Percentiles rank a stretch among this genome's conserved stretches.
phyloP scores from a whole-genome alignment of 2,888 invertebrate genomes.

The Cyclophora albipunctata region DNA sequence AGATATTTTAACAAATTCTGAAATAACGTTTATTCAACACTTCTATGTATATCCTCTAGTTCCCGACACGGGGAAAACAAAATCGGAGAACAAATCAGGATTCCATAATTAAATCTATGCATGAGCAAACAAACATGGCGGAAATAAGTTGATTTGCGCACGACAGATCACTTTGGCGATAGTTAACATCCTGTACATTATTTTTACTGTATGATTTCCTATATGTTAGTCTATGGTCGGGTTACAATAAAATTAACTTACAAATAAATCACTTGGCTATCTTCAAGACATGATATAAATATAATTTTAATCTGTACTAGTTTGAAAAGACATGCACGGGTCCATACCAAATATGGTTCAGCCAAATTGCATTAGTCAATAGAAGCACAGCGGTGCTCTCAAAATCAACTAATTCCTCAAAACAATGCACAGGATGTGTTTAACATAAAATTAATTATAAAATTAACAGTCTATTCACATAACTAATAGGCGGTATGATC shows the following conservation, averaged over 20 bases:
- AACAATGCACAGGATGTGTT: slow-evolving; percentile 12
- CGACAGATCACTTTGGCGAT: slow-evolving; percentile 47
- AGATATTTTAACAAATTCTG: slow-evolving; percentile 1
- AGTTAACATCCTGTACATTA: slow-evolving; percentile 19
- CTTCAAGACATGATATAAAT: too few species aligned
- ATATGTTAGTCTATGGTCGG: not conserved
- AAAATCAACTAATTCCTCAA: not conserved
- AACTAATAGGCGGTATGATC: slow-evolving; percentile 46
- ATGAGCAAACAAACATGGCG: slow-evolving; percentile 41
- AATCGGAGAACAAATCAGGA: slow-evolving; percentile 16
- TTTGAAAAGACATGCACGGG: too few species aligned
- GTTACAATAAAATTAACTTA: too few species aligned
- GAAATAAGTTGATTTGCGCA: slow-evolving; percentile 43
- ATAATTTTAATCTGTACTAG: too few species aligned
- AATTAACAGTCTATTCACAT: slow-evolving; percentile 51
- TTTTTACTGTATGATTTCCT: not conserved
- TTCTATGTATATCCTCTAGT: too few species aligned
- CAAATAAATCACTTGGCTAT: too few species aligned
- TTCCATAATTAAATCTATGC: slow-evolving; percentile 14
- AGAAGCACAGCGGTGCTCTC: too few species aligned
- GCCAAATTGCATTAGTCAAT: too few species aligned
- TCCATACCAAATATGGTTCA: too few species aligned
- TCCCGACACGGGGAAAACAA: too few species aligned
- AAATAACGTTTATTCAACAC: too few species aligned
- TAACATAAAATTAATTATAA: slow-evolving; percentile 44